Conservation (phyloP, 1,140 invertebrate species). For the Arctopsyche grandis region DNA sequence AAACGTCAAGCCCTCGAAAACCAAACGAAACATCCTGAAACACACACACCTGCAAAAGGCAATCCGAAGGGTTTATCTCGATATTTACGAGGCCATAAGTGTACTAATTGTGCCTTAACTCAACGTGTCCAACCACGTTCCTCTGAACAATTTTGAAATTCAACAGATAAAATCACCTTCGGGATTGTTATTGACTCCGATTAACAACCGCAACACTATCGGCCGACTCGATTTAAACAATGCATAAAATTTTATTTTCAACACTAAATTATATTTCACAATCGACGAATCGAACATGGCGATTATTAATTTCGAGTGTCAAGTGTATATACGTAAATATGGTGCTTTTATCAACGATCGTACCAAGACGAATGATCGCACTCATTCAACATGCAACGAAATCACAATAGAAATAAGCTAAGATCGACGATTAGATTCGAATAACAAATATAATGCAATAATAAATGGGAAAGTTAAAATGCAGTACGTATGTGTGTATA, state of each 20-base stretch:
- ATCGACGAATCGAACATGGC: too few relatives aligned
- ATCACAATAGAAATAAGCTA: not conserved
- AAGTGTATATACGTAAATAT: not conserved
- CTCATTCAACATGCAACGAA: not conserved
- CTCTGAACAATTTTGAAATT: not conserved
- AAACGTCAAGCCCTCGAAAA: too few relatives aligned
- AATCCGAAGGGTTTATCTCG: constrained; percentile 15
- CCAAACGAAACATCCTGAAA: too few relatives aligned
- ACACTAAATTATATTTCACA: not conserved
- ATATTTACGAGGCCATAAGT: constrained; percentile 29
- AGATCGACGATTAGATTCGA: constrained; percentile 24
- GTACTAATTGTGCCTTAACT: constrained; percentile 27
- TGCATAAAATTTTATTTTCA: not conserved
- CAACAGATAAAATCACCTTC: not conserved
- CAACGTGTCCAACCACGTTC: not conserved
- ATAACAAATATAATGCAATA: not conserved
- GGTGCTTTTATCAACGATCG: constrained; percentile 14
- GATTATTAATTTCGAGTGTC: too few relatives aligned
- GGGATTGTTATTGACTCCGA: not conserved
- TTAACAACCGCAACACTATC: not conserved
- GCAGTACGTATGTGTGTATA: too few relatives aligned
- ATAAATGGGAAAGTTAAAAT: too few relatives aligned
- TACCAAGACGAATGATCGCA: constrained; percentile 17
- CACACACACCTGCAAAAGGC: not conserved
- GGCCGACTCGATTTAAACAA: not conserved